A percentile compares a stretch with the other conserved stretches of the same genome.
Evolutionary conservation across 1,140 invertebrate species (phyloP).

Genomic region (Penaeus indicus): DNA sequence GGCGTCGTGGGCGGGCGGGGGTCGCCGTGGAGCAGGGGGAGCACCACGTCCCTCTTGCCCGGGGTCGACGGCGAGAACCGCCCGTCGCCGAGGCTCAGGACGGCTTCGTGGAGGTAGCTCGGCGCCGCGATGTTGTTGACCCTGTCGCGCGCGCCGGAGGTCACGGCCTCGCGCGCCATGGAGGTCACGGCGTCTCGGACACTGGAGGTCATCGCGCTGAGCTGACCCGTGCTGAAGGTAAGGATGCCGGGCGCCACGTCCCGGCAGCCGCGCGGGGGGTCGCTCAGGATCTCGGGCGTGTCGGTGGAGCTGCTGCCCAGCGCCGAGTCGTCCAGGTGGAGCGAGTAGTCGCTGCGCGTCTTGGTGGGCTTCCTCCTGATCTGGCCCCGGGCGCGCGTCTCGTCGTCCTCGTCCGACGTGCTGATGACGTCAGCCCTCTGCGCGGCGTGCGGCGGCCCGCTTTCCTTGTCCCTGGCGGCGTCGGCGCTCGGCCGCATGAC

Average conservation of each 20-base stretch:
- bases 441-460: neutral
- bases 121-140: neutral
- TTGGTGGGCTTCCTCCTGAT: neutral
- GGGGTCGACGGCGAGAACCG: conserved; percentile 34
- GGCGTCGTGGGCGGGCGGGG: neutral
- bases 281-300: neutral
- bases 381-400: neutral
- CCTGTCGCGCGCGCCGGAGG: neutral
- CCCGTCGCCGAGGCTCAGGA: neutral
- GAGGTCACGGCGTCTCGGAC: neutral
- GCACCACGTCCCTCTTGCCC: neutral
- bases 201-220: neutral
- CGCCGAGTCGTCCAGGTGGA: conserved; percentile 20
- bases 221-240: conserved; percentile 12
- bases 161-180: neutral
- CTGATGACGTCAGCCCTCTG: neutral
- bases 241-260: neutral
- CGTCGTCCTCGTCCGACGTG: conserved; percentile 9
- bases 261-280: neutral
- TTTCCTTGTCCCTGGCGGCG: neutral
- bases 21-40: neutral
- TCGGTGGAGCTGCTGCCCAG: neutral
- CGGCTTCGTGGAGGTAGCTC: neutral
- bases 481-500: neutral
- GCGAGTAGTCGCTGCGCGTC: neutral